Evolutionary conservation across 1,140 invertebrate species (phyloP).

Genomic region (Drosophila truncata): DNA sequence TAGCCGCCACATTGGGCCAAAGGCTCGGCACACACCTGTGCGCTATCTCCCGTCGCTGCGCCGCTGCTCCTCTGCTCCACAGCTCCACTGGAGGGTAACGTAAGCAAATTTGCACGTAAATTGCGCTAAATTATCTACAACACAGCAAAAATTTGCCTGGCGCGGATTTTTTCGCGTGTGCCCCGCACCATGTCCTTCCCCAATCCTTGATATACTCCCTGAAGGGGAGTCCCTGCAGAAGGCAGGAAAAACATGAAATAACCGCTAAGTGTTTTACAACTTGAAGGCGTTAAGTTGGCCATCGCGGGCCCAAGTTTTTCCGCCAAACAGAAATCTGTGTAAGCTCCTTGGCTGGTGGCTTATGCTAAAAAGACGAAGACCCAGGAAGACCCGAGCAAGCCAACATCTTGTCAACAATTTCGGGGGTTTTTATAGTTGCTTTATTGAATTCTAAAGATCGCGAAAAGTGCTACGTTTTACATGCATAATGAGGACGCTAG

Average conservation of each 20-base stretch:
- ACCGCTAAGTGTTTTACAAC: conserved; percentile 83
- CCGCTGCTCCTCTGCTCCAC: conserved; percentile 10
- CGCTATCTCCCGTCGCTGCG: conserved; percentile 37
- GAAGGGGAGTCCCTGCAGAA: conserved; percentile 8
- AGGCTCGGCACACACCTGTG: conserved; percentile 69
- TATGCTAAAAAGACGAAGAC: neutral
- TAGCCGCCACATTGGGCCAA: conserved; percentile 9
- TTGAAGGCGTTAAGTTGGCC: conserved; percentile 75
- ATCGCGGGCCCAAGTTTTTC: conserved; percentile 37
- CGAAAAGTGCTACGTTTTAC: conserved; percentile 30
- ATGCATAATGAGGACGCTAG: conserved; percentile 24
- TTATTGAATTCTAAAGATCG: conserved; percentile 58
- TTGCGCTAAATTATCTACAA: conserved; percentile 79
- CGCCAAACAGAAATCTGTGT: conserved; percentile 61
- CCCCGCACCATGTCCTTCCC: neutral
- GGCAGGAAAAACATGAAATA: conserved; percentile 66
- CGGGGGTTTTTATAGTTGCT: conserved; percentile 19
- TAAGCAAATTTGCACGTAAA: conserved; percentile 79
- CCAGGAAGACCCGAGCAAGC: conserved; percentile 2
- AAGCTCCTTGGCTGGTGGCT: conserved; percentile 51
- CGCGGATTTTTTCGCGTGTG: conserved; percentile 59
- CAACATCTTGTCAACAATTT: conserved; percentile 33
- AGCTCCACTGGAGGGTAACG: conserved; percentile 44
- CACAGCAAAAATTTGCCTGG: conserved; percentile 63
- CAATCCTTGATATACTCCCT: conserved; percentile 20